Evolutionary conservation across 2,113 vertebrate genomes (phyloP).

Genomic region (Pyrgilauda ruficollis): DNA sequence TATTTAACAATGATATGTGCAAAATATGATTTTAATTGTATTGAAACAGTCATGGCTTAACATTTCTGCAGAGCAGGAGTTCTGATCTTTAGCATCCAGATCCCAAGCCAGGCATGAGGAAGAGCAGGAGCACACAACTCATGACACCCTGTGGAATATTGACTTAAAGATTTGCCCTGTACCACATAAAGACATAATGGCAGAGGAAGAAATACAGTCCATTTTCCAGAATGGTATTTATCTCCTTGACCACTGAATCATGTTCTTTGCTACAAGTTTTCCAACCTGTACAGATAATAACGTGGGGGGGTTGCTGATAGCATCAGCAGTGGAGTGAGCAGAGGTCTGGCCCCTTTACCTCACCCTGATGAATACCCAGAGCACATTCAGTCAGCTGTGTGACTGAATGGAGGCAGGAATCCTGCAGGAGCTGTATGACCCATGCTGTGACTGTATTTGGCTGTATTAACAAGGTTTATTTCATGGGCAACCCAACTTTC

Average conservation of each 20-base stretch:
- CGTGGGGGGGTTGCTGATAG: neutral
- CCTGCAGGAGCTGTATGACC: neutral
- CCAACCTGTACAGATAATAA: neutral
- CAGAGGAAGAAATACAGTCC: neutral
- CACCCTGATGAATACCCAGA: neutral
- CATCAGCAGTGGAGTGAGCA: neutral
- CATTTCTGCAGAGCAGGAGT: neutral
- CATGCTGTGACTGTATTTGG: neutral
- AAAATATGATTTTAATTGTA: neutral
- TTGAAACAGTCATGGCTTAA: neutral
- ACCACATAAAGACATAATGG: neutral
- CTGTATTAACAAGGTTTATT: neutral
- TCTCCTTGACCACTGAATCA: neutral
- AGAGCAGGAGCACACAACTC: neutral
- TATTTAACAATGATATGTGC: neutral
- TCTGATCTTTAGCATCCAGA: neutral
- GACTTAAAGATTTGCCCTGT: neutral
- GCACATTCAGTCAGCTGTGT: neutral
- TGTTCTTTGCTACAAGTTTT: neutral
- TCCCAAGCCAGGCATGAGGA: neutral
- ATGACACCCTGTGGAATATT: neutral
- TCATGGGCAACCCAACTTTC: neutral
- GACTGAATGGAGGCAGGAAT: neutral
- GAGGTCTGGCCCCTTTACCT: neutral
- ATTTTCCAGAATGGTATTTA: neutral